Conservation (phyloP, 2,888 invertebrate species). For the Oegoconia quadripuncta region DNA sequence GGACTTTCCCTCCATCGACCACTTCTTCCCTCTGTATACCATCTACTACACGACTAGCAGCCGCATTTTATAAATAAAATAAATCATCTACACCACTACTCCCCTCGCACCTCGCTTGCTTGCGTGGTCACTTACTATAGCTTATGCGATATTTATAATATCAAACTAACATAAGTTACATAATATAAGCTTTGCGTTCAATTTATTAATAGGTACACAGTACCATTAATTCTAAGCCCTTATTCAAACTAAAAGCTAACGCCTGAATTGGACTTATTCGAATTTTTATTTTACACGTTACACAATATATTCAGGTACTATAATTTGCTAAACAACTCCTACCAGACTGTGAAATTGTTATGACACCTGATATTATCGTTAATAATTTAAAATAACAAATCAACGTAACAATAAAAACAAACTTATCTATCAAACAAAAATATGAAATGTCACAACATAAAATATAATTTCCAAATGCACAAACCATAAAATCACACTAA, state of each 20-base stretch:
- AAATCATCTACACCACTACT: too few relatives aligned
- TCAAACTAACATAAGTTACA: neutral
- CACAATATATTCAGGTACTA: conserved; percentile 22
- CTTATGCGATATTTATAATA: conserved; percentile 1
- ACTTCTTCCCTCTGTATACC: too few relatives aligned
- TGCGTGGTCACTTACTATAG: too few relatives aligned
- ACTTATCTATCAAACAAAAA: conserved; percentile 16
- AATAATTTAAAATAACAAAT: conserved; percentile 16
- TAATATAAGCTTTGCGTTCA: too few relatives aligned
- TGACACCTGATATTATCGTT: conserved; percentile 18
- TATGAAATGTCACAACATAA: conserved; percentile 18
- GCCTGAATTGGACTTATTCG: neutral
- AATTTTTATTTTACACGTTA: neutral
- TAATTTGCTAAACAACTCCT: conserved; percentile 16
- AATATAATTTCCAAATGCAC: conserved; percentile 6
- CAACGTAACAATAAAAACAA: conserved; percentile 18
- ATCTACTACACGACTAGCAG: too few relatives aligned
- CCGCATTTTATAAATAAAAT: too few relatives aligned
- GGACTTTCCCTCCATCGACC: too few relatives aligned
- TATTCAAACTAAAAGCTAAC: neutral
- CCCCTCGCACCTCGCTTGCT: too few relatives aligned
- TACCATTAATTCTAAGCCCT: neutral
- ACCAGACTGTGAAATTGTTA: conserved; percentile 16
- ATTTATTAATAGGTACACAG: neutral
- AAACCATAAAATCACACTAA: neutral